Base-by-base conservation (phyloP, 2,888 invertebrate species). In the Pheosia tremula region DNA sequence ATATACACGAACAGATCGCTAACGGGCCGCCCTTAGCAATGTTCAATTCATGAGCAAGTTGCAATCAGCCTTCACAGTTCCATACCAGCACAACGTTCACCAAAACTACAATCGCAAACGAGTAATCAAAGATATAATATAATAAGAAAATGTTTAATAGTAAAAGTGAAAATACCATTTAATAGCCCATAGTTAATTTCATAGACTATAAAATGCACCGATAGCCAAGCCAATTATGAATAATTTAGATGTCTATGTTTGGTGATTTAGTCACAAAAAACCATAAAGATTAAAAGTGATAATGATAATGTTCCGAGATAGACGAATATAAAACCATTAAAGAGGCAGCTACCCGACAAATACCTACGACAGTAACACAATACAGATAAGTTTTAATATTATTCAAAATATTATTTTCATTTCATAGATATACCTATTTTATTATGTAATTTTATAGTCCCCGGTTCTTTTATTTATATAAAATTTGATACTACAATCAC, bases 21-120 rank as follows among this genome's bases (percentile, higher is more conserved):
- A 24, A 24, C 24, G 24, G 24, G 24, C 24, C 24, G 24, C 38
- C 58, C 13, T 37, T 47, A 60, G 57, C 56, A 56, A 36, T 60
- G 59, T 57, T 61, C 60, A 61, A 63, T 61, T 68, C 63, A 77
- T 85, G 86, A 87, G 84, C 85, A 85, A 85, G 66, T 70, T 75
- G 74, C 72, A 67, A 77, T 86, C 83, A 86, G 84, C 81, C 86
- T 86, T 85, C 72, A 60, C 60, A 76, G 72, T 72, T 73, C 57
- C 66, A 58, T 62, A 62, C 55, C 59, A 52, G 61, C 45, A 57
- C 57, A 58, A 37, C 56, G 57, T 60, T 57, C 39, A 62, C 62
- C 41, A 54, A 66, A 57, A 62, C 41, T 57, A 57, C 45, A 57
- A 9, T 57, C 36, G 59, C 39, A 24, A 41, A 59, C 41, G n/a